Base-by-base conservation (phyloP, 64 coral and sea anemone species). In the Trachythela sp. region DNA sequence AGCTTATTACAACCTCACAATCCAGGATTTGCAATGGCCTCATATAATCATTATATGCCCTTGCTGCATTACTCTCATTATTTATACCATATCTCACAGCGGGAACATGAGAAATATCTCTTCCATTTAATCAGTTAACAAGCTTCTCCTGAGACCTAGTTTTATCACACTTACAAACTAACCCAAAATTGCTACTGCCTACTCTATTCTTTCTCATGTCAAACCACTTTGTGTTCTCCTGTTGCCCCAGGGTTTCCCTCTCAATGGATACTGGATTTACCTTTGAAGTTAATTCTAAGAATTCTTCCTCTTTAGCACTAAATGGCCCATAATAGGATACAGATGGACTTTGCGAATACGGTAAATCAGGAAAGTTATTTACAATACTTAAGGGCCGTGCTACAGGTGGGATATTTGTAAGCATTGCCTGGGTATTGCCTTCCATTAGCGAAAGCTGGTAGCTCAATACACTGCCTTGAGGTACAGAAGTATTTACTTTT, bases 161-260 rank as follows among this genome's bases (percentile, higher is more conserved):
- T 17, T 49, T 22, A 50, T 92, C 88, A 58, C 48, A 77, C 54
- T 93, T 89, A 87, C 88, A 93, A 42, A 89, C 92, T 86, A 86
- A 50, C 32, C 92, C 92, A 93, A 93, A 93, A 85, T 89, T 93
- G 48, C 92, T 93, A 39, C 88, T 89, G 24, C 87, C 89, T 58
- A 93, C 86, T 39, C 92, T 93, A 60, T 86, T 27, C 43, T 32
- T 93, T 77, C 87, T 89, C 33, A 33, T 77, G 67, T 89, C 83
- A 86, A 89, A 93, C 92, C 92, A 93, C 8, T 86, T 48, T 34
- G 92, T 17, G 67, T 90, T 93, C 24, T 93, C 68, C 38, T 68
- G 89, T 86, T 93, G 48, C 37, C 92, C 92, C 54, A 84, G 85
- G 33, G 92, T 93, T 76, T 86, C 60, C 89, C 36, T 17, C 85